phyloP scores from a whole-genome alignment of 2,888 invertebrate species.

The Agrotis clavis region DNA sequence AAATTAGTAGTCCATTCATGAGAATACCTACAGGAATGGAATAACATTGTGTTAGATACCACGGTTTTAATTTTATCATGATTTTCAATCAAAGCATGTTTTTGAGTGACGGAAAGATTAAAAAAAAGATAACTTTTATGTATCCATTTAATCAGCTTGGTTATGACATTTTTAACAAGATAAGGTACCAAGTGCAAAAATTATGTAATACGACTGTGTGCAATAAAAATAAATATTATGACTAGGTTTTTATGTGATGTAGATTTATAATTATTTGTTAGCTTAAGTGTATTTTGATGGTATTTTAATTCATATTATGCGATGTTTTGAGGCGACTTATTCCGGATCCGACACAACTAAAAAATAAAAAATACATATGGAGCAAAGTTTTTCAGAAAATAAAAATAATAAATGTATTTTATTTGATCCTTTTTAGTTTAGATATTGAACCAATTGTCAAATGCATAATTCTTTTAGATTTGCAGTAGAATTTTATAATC shows the following conservation, averaged over 20 bases:
- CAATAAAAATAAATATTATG: background rate
- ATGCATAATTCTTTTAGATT: too few relatives aligned
- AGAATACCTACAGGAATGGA: background rate
- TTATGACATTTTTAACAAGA: background rate
- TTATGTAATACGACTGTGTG: conserved; percentile 4
- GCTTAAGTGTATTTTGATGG: background rate
- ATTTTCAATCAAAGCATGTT: conserved; percentile 14
- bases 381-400: too few relatives aligned
- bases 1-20: background rate
- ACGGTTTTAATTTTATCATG: background rate
- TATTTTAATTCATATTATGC: too few relatives aligned
- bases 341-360: too few relatives aligned
- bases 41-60: background rate
- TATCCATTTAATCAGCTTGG: background rate
- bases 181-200: background rate
- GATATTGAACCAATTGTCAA: too few relatives aligned
- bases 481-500: too few relatives aligned
- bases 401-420: too few relatives aligned
- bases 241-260: background rate
- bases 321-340: too few relatives aligned
- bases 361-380: too few relatives aligned
- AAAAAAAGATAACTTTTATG: conserved; percentile 1
- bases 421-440: too few relatives aligned
- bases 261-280: background rate
- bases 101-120: too few relatives aligned